A percentile compares a stretch with the other conserved stretches of the same genome.
phyloP scores from a whole-genome alignment of 2,888 invertebrate species.

The Dynastes hyllus region DNA sequence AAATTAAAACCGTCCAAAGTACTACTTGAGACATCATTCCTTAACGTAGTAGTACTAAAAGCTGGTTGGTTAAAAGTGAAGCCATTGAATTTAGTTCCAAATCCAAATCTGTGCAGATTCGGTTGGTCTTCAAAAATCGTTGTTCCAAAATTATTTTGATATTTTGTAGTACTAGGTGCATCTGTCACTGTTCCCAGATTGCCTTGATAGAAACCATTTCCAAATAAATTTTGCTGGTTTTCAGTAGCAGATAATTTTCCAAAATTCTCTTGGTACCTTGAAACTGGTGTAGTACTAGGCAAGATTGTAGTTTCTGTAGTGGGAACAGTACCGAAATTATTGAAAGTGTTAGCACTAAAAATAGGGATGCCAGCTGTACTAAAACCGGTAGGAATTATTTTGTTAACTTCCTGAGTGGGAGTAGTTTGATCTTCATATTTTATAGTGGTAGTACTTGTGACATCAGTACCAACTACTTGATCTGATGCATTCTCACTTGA shows the following conservation, averaged over 20 bases:
- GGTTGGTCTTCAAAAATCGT: not conserved
- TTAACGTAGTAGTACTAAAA: not conserved
- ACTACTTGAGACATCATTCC: not conserved
- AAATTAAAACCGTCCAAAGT: not conserved
- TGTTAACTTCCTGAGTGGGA: not conserved
- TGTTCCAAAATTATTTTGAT: conserved; percentile 8
- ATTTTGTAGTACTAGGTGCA: conserved; percentile 1
- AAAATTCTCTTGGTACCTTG: not conserved
- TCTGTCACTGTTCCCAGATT: not conserved
- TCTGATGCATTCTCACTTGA: not conserved
- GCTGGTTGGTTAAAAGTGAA: conserved; percentile 3
- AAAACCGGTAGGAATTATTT: not conserved
- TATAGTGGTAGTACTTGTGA: not conserved
- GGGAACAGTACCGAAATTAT: too few species aligned
- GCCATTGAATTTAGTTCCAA: not conserved
- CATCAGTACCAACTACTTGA: not conserved
- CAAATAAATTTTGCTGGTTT: not conserved
- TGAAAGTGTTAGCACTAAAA: too few species aligned
- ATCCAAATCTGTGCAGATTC: not conserved
- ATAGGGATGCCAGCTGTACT: too few species aligned
- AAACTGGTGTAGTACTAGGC: not conserved
- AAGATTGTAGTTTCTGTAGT: too few species aligned
- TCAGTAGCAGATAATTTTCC: not conserved
- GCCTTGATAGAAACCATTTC: not conserved
- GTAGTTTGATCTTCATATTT: not conserved